Evolutionary conservation across 2,797 vertebrate species (phyloP).

Genomic region (Ctenopoma kingsleyae): DNA sequence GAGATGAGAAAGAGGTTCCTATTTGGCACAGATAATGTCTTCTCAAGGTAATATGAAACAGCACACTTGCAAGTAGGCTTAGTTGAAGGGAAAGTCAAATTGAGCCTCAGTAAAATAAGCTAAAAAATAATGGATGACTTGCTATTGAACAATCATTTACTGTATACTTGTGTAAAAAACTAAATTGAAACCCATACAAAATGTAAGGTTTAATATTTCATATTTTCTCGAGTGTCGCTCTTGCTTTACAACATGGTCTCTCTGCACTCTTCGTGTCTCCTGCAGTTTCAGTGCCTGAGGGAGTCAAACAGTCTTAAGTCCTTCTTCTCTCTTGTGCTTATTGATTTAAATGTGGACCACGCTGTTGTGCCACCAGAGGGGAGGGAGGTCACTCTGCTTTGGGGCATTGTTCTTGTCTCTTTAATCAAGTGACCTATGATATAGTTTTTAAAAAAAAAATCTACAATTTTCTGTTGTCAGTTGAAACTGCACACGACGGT

Average conservation of each 20-base stretch:
- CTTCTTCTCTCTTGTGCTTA: conserved; percentile 73
- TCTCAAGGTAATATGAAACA: conserved; percentile 17
- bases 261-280: conserved; percentile 20
- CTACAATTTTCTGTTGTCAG: conserved; percentile 46
- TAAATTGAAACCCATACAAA: conserved; percentile 69
- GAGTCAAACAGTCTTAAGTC: conserved; percentile 30
- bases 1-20: conserved; percentile 9
- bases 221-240: conserved; percentile 36
- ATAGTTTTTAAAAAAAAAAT: conserved; percentile 35
- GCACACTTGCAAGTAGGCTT: conserved; percentile 13
- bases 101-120: conserved; percentile 33
- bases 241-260: conserved; percentile 12
- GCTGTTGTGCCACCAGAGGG: conserved; percentile 35
- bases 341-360: conserved; percentile 39
- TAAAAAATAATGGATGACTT: conserved; percentile 25
- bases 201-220: conserved; percentile 54
- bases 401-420: conserved; percentile 14
- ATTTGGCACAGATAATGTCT: conserved; percentile 65
- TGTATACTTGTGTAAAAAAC: conserved; percentile 57
- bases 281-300: conserved; percentile 12
- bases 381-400: conserved; percentile 27
- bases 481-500: conserved; percentile 49
- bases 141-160: conserved; percentile 58
- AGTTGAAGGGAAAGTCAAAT: conserved; percentile 13
- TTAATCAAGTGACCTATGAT: conserved; percentile 34